A percentile compares a stretch with the other conserved stretches of the same genome.
Conservation (phyloP, 2,888 invertebrate species). For the Xanthorhoe spadicearia region DNA sequence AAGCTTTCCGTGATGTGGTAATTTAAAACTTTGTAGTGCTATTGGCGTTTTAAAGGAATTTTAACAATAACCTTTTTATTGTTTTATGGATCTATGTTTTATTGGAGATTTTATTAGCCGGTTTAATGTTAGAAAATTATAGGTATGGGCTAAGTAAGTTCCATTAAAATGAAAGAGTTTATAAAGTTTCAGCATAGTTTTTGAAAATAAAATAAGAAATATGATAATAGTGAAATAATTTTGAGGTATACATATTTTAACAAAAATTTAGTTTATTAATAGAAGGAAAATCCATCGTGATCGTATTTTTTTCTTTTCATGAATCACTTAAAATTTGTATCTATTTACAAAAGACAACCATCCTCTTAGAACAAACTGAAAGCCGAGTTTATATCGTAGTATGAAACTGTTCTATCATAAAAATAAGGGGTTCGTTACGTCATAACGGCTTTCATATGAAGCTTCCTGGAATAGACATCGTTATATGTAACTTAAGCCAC, state of each 20-base stretch:
- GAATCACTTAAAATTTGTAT: too few relatives aligned
- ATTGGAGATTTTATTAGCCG: neutral
- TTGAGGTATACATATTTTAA: too few relatives aligned
- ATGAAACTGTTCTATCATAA: neutral
- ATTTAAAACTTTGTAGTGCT: constrained; percentile 44
- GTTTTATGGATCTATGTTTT: constrained; percentile 25
- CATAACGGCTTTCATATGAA: neutral
- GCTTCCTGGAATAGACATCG: constrained; percentile 4
- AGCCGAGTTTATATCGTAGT: neutral
- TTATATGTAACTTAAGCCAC: constrained; percentile 2
- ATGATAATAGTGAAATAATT: too few relatives aligned
- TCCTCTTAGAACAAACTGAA: neutral
- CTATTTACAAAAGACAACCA: too few relatives aligned
- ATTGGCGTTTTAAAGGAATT: constrained; percentile 27
- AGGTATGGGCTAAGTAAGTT: neutral
- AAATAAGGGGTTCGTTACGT: neutral
- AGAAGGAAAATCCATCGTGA: too few relatives aligned
- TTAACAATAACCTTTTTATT: constrained; percentile 17
- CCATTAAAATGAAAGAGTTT: neutral
- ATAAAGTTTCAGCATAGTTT: neutral
- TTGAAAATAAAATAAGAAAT: too few relatives aligned
- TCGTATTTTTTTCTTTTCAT: too few relatives aligned
- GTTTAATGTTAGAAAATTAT: neutral
- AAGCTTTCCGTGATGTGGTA: constrained; percentile 44
- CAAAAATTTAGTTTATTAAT: too few relatives aligned